phyloP scores from a whole-genome alignment of 2,888 invertebrate species.

The Stramonita haemastoma region DNA sequence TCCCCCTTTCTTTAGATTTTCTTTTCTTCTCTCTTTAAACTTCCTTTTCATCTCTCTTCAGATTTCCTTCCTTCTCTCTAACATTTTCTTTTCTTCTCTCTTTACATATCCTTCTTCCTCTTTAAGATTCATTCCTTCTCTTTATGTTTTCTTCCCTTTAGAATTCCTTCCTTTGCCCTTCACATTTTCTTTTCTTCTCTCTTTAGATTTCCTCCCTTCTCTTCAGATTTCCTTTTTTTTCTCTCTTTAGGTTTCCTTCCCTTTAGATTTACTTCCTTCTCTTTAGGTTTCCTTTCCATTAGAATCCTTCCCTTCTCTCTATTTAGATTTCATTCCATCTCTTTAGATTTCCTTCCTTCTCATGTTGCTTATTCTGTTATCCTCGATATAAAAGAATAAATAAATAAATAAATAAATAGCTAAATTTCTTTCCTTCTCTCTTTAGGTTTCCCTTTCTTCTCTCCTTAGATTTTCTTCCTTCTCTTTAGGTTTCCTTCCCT shows the following conservation, averaged over 20 bases:
- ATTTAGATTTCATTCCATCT: not conserved
- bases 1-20: not conserved
- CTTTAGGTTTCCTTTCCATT: not conserved
- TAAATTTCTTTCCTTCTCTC: not conserved
- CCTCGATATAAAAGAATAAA: too few species aligned
- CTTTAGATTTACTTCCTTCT: not conserved
- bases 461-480: not conserved
- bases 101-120: not conserved
- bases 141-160: not conserved
- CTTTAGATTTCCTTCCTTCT: not conserved
- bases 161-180: not conserved
- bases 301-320: not conserved
- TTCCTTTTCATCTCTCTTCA: not conserved
- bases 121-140: too few species aligned
- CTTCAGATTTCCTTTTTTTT: not conserved
- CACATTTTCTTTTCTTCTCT: not conserved
- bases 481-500: not conserved
- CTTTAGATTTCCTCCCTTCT: conserved; percentile 2
- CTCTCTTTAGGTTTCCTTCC: not conserved
- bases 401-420: too few species aligned
- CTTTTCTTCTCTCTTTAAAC: not conserved
- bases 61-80: not conserved
- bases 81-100: not conserved
- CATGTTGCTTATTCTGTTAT: too few species aligned
- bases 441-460: too few species aligned